Percentiles rank a stretch among this genome's conserved stretches.
Evolutionary conservation across 2,113 vertebrate species (phyloP).

Genomic region (Trichechus manatus): DNA sequence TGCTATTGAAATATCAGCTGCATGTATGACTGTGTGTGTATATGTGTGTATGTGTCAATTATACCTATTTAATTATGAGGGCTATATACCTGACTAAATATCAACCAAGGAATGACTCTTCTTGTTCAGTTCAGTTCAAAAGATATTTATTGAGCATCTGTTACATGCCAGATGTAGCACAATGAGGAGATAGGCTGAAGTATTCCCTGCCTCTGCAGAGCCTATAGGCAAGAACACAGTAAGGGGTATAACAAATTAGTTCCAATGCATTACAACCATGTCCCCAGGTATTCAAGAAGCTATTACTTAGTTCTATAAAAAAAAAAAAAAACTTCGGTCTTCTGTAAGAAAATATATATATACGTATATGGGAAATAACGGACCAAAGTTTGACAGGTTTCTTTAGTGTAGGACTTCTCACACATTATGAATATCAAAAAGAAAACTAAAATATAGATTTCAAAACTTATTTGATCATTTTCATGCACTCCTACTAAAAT

Average conservation of each 20-base stretch:
- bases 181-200: neutral
- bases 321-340: neutral
- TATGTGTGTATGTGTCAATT: neutral
- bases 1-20: neutral
- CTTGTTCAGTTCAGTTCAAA: neutral
- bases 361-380: neutral
- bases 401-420: neutral
- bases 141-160: neutral
- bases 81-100: neutral
- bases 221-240: neutral
- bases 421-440: neutral
- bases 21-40: neutral
- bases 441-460: neutral
- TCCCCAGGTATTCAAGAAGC: neutral
- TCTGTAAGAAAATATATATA: neutral
- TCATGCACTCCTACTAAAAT: neutral
- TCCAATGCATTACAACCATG: neutral
- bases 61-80: conserved; percentile 13
- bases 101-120: neutral
- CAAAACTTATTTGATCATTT: neutral
- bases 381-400: neutral
- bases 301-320: neutral
- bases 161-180: neutral
- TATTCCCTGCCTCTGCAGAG: neutral
- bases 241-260: neutral